Base-by-base conservation (phyloP, 1,140 invertebrate genomes). In the Probaryconus sp. region DNA sequence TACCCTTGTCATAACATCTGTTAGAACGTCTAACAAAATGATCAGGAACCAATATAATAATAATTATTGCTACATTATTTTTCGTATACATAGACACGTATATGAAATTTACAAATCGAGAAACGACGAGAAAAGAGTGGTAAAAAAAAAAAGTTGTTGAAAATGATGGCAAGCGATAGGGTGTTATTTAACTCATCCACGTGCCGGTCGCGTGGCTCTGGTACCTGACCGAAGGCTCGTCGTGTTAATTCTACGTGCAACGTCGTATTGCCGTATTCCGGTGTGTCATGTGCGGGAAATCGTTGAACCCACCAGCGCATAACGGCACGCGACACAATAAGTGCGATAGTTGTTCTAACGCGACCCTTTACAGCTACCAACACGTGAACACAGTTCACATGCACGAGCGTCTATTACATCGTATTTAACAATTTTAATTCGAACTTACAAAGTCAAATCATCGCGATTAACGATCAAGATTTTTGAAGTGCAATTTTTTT, bases 241-340 rank as follows among this genome's bases (percentile, higher is more conserved):
- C 37, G 21, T 51, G 60, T 63, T 78, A 75, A 79, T 67, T 75
- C 55, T 43, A 69, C 73, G 64, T 68, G 51, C 79, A 79, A 76
- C 78, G 55, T 77, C 47, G 72, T 79, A 71, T 72, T 75, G 65
- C 38, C 51, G 70, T 78, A 79, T 81, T 81, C 77, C 79, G 68
- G 77, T 73, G 82, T 83, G 84, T 85, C 84, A 85, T 85, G 83
- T 84, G 82, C 79, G 76, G 79, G 79, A 83, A 79, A 84, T 85
- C 80, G 82, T 84, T 79, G 79, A 69, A 77, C 75, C 45, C 79
- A 81, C 60, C 82, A 61, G 76, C 81, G 83, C 81, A 80, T 75
- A 78, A 85, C 83, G 82, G 81, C 83, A 83, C 83, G 83, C 83
- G 81, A 83, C 81, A 79, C 55, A 76, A 67, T 60, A 61, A 64